These are phyloP conservation scores for Melanogrammus aeglefinus DNA, from an alignment of 2,797 vertebrate species.

Conservation along the genomic window DNA sequence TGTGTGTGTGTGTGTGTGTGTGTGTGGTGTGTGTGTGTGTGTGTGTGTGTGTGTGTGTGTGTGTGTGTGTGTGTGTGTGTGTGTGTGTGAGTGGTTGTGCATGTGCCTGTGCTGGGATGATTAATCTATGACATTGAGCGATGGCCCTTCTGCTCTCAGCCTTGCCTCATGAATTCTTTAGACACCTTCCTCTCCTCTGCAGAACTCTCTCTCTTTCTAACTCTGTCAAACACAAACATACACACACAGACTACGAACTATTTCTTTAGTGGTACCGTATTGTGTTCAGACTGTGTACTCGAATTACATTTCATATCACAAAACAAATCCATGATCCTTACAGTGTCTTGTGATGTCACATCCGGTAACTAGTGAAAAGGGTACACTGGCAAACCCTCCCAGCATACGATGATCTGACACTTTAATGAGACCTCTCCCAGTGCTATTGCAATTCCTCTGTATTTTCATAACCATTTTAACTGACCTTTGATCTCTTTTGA, in stretches of 20 bases:
- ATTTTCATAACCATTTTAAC: background rate
- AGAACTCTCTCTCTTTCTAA: conserved; percentile 27
- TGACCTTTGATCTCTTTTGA: conserved; percentile 35
- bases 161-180: conserved; percentile 61
- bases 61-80: conserved; percentile 20
- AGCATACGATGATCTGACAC: background rate
- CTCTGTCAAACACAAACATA: conserved; percentile 21
- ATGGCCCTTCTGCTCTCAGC: conserved; percentile 54
- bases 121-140: conserved; percentile 57
- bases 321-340: too few relatives aligned
- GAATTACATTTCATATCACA: too few relatives aligned
- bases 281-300: too few relatives aligned
- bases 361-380: too few relatives aligned
- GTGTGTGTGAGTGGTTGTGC: conserved; percentile 17
- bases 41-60: conserved; percentile 18
- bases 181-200: conserved; percentile 33
- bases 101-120: conserved; percentile 32
- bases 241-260: too few relatives aligned
- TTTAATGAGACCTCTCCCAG: background rate
- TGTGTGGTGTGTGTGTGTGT: conserved; percentile 7
- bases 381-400: background rate
- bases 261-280: too few relatives aligned
- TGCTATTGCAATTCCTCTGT: background rate
- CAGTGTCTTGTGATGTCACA: background rate
- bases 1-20: conserved; percentile 19